Conservation (phyloP, 2,113 vertebrate species). For the Tricholaema leucomelas region DNA sequence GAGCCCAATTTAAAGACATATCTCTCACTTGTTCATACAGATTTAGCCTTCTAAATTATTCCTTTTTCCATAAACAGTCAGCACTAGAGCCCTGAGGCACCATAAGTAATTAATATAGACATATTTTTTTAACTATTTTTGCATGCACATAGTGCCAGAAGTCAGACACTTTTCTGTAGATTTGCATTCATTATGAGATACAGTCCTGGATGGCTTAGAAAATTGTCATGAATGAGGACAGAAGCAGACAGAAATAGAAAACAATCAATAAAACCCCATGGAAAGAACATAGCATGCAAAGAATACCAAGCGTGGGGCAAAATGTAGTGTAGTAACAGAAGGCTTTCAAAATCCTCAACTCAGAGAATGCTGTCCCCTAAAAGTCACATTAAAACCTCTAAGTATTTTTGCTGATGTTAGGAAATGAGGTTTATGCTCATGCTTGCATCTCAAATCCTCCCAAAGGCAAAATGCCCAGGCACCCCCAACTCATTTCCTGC, state of each 20-base stretch:
- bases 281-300: background rate
- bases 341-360: background rate
- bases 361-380: background rate
- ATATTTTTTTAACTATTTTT: background rate
- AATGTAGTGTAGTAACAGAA: background rate
- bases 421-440: background rate
- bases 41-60: constrained; percentile 36
- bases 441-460: background rate
- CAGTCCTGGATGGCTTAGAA: background rate
- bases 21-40: constrained; percentile 28
- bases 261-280: background rate
- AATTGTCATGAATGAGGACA: background rate
- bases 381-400: background rate
- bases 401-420: background rate
- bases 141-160: background rate
- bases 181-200: background rate
- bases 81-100: background rate
- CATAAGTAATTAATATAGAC: constrained; percentile 7
- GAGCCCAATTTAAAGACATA: constrained; percentile 45
- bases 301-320: background rate
- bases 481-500: background rate
- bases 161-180: background rate
- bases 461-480: background rate
- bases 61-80: constrained; percentile 48
- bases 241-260: background rate